Base-by-base conservation (phyloP, 2,888 invertebrate genomes). In the Thera britannica region DNA sequence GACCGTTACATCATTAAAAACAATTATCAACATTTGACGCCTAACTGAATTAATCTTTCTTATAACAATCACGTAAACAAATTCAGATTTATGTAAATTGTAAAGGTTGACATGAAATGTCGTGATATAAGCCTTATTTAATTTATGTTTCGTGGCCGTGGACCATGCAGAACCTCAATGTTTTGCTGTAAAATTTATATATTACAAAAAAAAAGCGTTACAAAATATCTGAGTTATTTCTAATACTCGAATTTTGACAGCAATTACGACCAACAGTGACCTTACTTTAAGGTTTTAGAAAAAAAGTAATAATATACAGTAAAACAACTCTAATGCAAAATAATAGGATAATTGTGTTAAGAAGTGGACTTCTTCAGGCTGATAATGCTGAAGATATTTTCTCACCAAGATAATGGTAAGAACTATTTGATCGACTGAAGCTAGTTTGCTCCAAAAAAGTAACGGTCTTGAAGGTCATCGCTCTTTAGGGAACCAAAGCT, bases 1-100 rank as follows among this genome's bases (percentile, higher is more conserved):
- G 61, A 75, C 78, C 78, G 79, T 80, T 80, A 78, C 68, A 72
- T 78, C 77, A 79, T 79, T 81, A 79, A 76, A 80, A 79, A 78
- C 75, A 77, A 83, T 80, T 78, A 78, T 72, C 44, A 74, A 71
- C 56, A 67, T 70, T 72, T 72, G 64, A 74, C 74, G 74, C 77
- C 71, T 76, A 69, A 73, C 73, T 55, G 62, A 75, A 80, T 76
- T 70, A 66, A 71, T 73, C 41, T 59, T 61, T 70, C 62, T 69
- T 67, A 51, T 49, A 65, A 70, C 60, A 62, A 66, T 71, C 48
- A 58, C 68, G 41, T 65, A 65, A 63, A 66, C 49, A 51, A 59
- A 67, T 72, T 67, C 54, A 52, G 64, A 68, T 68, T 70, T 70
- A 68, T 72, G 65, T 67, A 46, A 62, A 65, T 49, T 9, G 36